Evolutionary conservation across 2,888 invertebrate species (phyloP).

Genomic region (Piscicola geometra): DNA sequence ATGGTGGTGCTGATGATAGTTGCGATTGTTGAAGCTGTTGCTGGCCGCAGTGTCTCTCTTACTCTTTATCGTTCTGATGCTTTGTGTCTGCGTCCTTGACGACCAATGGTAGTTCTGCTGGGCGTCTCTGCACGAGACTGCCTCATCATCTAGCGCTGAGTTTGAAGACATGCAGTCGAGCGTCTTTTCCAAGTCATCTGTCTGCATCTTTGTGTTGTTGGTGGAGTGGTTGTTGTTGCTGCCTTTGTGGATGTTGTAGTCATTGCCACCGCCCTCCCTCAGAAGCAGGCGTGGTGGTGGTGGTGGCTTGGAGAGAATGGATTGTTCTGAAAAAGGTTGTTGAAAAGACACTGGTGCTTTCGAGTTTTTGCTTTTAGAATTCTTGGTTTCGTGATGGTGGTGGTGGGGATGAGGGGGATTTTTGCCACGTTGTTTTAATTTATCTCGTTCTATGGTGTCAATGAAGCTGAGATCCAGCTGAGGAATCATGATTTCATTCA

Average conservation of each 20-base stretch:
- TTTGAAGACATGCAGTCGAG: not conserved
- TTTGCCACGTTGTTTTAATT: not conserved
- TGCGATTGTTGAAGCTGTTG: too few relatives aligned
- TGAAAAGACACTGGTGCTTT: not conserved
- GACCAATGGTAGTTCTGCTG: slow-evolving; percentile 13
- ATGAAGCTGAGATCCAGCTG: not conserved
- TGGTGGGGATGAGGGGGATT: not conserved
- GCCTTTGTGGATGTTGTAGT: not conserved
- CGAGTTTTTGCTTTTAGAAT: not conserved
- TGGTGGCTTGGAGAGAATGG: too few relatives aligned
- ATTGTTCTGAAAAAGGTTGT: too few relatives aligned
- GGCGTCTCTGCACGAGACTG: not conserved
- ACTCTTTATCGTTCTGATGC: too few relatives aligned
- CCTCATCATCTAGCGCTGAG: not conserved
- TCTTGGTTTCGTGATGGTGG: not conserved
- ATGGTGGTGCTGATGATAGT: too few relatives aligned
- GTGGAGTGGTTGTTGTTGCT: not conserved
- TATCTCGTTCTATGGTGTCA: not conserved
- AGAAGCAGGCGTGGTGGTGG: not conserved
- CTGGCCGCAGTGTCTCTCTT: too few relatives aligned
- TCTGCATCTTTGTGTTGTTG: not conserved
- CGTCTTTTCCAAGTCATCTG: not conserved
- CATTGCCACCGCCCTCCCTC: not conserved
- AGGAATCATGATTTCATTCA: not conserved
- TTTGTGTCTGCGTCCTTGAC: not conserved